These are phyloP conservation scores for Glareola pratincola DNA, from an alignment of 2,113 vertebrate species.

Conservation along the genomic window DNA sequence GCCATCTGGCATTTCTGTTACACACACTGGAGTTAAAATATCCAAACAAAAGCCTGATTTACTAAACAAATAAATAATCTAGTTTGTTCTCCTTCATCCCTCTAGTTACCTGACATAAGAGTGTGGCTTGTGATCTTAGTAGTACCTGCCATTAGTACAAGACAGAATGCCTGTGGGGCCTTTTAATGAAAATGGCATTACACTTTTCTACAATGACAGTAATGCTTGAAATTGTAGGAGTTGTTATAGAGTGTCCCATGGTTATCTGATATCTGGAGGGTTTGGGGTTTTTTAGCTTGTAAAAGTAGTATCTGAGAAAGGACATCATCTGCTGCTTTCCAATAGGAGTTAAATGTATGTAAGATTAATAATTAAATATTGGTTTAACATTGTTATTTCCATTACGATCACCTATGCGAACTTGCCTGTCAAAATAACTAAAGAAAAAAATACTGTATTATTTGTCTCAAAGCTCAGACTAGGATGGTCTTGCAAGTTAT, in stretches of 20 bases:
- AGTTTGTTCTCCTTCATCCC: background rate
- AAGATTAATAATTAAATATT: background rate
- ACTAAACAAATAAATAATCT: background rate
- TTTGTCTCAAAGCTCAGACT: background rate
- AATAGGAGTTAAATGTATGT: background rate
- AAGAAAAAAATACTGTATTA: background rate
- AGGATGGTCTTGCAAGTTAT: background rate
- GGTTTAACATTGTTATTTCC: background rate
- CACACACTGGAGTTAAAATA: background rate
- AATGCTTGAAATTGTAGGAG: background rate
- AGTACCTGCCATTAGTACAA: background rate
- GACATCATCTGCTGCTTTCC: background rate
- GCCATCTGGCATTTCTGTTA: background rate
- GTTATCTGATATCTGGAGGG: background rate
- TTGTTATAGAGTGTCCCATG: background rate
- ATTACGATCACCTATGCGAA: background rate
- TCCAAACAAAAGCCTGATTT: background rate
- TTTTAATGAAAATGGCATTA: background rate
- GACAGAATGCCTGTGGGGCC: background rate
- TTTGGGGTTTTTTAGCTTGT: background rate
- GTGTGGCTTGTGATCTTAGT: background rate
- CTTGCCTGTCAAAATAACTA: background rate
- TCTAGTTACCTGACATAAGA: background rate
- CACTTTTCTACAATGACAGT: background rate
- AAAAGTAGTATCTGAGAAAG: background rate